Conservation (phyloP, 2,797 vertebrate genomes). For the Tauraco hartlaubi region DNA sequence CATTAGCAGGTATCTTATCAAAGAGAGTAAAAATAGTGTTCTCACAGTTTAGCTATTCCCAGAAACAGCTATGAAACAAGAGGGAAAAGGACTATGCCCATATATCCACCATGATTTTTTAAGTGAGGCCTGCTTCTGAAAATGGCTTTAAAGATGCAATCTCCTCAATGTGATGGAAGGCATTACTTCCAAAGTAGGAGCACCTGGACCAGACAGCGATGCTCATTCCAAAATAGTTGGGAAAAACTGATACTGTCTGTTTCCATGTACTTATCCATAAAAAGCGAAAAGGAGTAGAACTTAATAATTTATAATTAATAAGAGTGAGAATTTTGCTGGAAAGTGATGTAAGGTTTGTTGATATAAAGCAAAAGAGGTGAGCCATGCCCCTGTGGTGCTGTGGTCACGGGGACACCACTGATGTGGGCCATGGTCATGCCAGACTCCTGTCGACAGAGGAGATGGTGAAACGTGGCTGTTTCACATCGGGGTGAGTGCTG, state of each 20-base stretch:
- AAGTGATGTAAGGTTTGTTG: neutral
- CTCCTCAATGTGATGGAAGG: neutral
- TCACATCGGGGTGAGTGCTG: rapidly evolving
- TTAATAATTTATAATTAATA: neutral
- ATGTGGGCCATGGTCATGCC: neutral
- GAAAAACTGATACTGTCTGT: neutral
- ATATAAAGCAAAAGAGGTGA: neutral
- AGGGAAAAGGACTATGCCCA: neutral
- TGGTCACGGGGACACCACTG: neutral
- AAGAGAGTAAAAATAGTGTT: neutral
- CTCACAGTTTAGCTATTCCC: neutral
- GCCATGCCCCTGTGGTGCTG: neutral
- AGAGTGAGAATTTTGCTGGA: neutral
- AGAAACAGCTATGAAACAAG: neutral
- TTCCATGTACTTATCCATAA: neutral
- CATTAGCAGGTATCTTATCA: neutral
- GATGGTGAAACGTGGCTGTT: neutral
- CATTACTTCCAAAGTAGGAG: neutral
- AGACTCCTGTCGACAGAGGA: neutral
- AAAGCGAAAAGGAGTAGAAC: neutral
- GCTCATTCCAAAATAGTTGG: neutral
- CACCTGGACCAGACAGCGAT: neutral
- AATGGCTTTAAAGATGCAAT: neutral
- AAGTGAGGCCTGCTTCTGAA: neutral
- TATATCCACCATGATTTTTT: neutral